These are phyloP conservation scores for Lycocerus yunnanus DNA, from an alignment of 2,888 invertebrate species.

Conservation along the genomic window DNA sequence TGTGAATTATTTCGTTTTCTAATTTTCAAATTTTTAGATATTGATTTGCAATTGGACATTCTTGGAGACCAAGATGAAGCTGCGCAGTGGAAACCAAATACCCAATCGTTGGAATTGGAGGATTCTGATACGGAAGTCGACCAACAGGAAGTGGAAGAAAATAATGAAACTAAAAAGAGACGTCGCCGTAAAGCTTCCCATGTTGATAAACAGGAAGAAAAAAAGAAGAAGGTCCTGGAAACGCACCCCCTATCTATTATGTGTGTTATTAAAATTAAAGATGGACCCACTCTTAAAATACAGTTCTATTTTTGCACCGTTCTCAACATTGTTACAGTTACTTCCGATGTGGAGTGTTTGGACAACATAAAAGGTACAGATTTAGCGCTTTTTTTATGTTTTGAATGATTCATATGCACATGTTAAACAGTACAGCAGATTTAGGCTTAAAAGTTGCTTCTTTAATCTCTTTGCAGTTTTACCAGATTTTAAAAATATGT, in stretches of 20 bases:
- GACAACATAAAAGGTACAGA: constrained; percentile 61
- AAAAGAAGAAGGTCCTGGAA: constrained; percentile 67
- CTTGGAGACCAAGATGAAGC: constrained; percentile 75
- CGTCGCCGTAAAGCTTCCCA: constrained; percentile 64
- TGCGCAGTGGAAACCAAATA: constrained; percentile 58
- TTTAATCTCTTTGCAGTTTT: too few species aligned
- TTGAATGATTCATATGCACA: too few species aligned
- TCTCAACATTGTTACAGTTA: constrained; percentile 76
- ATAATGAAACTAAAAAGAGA: constrained; percentile 61
- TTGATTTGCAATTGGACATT: constrained; percentile 59
- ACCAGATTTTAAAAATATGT: too few species aligned
- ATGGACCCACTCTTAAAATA: constrained; percentile 68
- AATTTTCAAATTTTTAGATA: constrained; percentile 45
- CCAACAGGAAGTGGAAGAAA: constrained; percentile 47
- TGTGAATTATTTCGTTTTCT: neutral
- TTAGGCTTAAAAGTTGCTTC: too few species aligned
- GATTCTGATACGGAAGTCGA: constrained; percentile 70
- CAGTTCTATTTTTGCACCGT: constrained; percentile 71
- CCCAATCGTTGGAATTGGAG: constrained; percentile 55
- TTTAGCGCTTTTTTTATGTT: too few species aligned
- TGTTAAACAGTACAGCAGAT: too few species aligned
- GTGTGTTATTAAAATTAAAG: constrained; percentile 64
- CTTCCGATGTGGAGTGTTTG: constrained; percentile 62
- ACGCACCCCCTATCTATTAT: constrained; percentile 75
- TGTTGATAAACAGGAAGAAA: constrained; percentile 70